Evolutionary conservation across 2,888 invertebrate genomes (phyloP), one percentile per base, ranked within the genome.

Genomic region (Dolichopus griseipennis): DNA sequence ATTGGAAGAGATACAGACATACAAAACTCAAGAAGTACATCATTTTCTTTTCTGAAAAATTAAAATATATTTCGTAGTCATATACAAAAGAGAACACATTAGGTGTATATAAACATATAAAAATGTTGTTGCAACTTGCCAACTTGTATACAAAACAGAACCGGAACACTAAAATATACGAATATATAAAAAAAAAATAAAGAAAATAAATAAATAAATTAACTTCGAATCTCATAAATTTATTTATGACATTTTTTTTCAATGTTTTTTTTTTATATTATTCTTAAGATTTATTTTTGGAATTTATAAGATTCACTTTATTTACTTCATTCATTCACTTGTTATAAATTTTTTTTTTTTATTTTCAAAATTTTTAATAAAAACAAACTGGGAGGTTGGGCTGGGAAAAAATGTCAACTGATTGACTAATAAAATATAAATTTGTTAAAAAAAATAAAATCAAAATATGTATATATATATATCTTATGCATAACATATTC

Each of bases 201-300:
- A 52, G 1, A 41, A 41, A 41, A 18, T 52, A 52, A 52, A 52
- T 52, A 52, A 52, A 52, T 52, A 52, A 52, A 52, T 52, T 52
- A 52, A 52, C n/a, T 52, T 52, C 52, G 52, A 52, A 52, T 52
- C 52, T 52, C 52, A 52, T 52, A 52, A 52, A 52, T 52, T 52
- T 52, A 52, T 52, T 52, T 52, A 52, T 52, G 52, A 52, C 2
- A 18, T 18, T n/a, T n/a, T 52, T n/a, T 18, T 52, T 6, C 2
- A 27, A 27, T 52, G 4, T 10, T 37, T 12, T 37, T 37, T 12
- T 37, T 4, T 37, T 37, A 7, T 37, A 7, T 37, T 37, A 37
- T 37, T 12, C 15, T 52, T 9, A 52, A 52, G 52, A 52, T 18
- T 52, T 52, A 52, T 52, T 52, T 52, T 52, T 52, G 52, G 52